phyloP scores from a whole-genome alignment of 2,797 vertebrate species.

The Hybognathus amarus region DNA sequence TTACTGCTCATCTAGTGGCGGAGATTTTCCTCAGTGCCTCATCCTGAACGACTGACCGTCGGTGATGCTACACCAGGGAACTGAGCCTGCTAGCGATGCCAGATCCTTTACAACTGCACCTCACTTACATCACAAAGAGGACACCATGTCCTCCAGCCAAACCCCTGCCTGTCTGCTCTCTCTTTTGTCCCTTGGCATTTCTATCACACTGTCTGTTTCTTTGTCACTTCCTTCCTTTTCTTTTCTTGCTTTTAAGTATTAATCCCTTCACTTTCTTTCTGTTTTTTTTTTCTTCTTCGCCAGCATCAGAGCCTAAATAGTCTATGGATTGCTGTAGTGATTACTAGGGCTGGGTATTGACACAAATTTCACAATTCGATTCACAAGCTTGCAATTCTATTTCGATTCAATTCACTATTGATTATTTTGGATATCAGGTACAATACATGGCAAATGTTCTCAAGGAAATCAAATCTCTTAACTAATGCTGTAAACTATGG shows the following conservation, averaged over 20 bases:
- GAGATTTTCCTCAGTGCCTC: constrained; percentile 53
- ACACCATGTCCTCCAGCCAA: constrained; percentile 40
- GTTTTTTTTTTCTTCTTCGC: not conserved
- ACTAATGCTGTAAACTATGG: too few species aligned
- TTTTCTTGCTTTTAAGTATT: not conserved
- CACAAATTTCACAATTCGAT: too few species aligned
- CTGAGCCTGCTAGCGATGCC: constrained; percentile 41
- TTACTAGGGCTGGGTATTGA: too few species aligned
- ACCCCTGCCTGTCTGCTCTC: constrained; percentile 17
- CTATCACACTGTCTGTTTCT: not conserved
- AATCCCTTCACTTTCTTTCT: not conserved
- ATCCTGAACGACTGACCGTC: constrained; percentile 46
- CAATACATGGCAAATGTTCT: too few species aligned
- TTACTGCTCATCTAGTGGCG: constrained; percentile 54
- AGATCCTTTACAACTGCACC: constrained; percentile 47
- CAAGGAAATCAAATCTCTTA: too few species aligned
- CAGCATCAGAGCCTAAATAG: not conserved
- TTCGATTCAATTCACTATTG: too few species aligned
- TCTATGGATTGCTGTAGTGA: not conserved
- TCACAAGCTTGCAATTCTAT: too few species aligned
- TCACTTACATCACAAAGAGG: constrained; percentile 34
- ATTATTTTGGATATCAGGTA: too few species aligned
- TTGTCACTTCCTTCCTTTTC: not conserved
- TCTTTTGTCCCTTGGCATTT: constrained; percentile 12
- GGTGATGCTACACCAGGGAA: constrained; percentile 43